phyloP scores from a whole-genome alignment of 1,140 invertebrate species.

The Musca vetustissima region DNA sequence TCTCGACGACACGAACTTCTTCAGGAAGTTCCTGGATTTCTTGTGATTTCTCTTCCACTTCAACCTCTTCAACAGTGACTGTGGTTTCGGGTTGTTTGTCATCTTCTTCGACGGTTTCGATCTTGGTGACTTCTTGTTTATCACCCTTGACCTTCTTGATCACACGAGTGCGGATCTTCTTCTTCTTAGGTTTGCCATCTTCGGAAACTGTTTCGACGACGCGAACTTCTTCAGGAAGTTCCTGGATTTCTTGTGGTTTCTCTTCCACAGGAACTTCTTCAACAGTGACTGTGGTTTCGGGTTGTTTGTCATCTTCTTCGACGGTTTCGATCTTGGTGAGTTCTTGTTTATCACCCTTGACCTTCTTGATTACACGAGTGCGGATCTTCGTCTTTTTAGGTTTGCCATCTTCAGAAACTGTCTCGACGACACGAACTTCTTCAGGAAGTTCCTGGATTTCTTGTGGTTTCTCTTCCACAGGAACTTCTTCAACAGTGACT shows the following conservation, averaged over 20 bases:
- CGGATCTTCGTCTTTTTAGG: constrained; percentile 23
- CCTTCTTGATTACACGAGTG: constrained; percentile 25
- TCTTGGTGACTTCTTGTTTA: constrained; percentile 28
- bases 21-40: constrained; percentile 20
- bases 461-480: constrained; percentile 19
- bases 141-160: constrained; percentile 26
- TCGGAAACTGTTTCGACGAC: constrained; percentile 11
- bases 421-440: constrained; percentile 22
- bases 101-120: constrained; percentile 27
- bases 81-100: constrained; percentile 25
- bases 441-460: constrained; percentile 20
- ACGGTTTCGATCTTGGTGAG: constrained; percentile 27
- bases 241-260: constrained; percentile 8
- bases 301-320: constrained; percentile 27
- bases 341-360: constrained; percentile 26
- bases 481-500: constrained; percentile 28
- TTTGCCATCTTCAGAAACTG: constrained; percentile 21
- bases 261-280: constrained; percentile 22
- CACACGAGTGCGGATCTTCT: constrained; percentile 20
- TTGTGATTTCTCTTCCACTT: constrained; percentile 7
- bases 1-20: constrained; percentile 13
- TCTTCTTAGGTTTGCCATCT: constrained; percentile 27
- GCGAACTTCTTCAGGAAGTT: constrained; percentile 24
- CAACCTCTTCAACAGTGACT: constrained; percentile 23
- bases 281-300: constrained; percentile 23